Evolutionary conservation across 64 coral and sea anemone genomes (phyloP).

Genomic region (Catalaphyllia jardinei): DNA sequence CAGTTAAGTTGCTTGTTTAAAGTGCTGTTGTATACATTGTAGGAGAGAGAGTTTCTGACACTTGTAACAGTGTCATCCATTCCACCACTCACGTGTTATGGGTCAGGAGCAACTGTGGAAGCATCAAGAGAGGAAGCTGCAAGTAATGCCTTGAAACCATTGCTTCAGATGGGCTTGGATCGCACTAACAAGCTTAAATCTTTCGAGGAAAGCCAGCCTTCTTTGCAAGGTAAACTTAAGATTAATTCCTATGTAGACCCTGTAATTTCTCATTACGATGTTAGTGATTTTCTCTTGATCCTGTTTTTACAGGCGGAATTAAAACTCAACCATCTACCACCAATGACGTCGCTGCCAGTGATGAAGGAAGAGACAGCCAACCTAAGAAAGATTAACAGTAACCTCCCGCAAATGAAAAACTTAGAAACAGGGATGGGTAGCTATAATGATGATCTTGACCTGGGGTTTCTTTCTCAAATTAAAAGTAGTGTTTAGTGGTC

Average conservation of each 20-base stretch:
- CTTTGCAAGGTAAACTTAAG: neutral
- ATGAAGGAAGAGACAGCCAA: conserved; percentile 21
- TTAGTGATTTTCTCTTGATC: neutral
- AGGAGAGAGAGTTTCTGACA: conserved; percentile 66
- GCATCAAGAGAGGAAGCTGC: conserved; percentile 63
- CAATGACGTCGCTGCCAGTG: neutral
- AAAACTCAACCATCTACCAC: neutral
- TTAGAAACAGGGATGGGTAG: neutral
- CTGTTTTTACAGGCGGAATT: neutral
- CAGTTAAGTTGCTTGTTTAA: too few species aligned
- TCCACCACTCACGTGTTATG: conserved; percentile 72
- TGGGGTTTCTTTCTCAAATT: too few species aligned
- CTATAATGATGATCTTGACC: too few species aligned
- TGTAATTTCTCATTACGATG: too few species aligned
- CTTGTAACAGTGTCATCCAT: conserved; percentile 68
- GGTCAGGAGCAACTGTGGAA: conserved; percentile 70
- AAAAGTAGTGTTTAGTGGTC: too few species aligned
- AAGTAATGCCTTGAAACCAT: conserved; percentile 57
- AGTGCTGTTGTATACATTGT: conserved; percentile 14
- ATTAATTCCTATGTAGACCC: too few species aligned
- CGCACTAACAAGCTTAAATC: neutral
- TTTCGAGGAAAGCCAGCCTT: neutral
- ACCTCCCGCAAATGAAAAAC: neutral
- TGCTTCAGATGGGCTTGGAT: conserved; percentile 24
- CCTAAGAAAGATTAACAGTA: neutral